Conservation (phyloP, 2,113 vertebrate species). For the Felis catus region DNA sequence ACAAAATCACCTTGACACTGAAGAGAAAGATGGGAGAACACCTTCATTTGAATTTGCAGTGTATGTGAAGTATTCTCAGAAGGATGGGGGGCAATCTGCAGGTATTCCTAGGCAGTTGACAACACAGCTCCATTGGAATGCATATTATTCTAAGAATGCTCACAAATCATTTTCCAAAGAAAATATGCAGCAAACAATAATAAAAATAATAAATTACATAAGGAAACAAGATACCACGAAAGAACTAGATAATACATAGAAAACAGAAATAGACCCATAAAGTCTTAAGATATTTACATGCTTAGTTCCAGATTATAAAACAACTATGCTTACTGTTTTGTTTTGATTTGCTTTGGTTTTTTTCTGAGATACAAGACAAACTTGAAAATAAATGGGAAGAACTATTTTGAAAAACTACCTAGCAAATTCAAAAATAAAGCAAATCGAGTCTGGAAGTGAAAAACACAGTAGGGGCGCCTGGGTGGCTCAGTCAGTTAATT, state of each 20-base stretch:
- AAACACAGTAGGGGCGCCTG: background rate
- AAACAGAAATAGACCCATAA: background rate
- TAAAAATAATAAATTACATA: background rate
- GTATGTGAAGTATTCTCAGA: background rate
- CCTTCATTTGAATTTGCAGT: background rate
- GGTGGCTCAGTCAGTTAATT: no score
- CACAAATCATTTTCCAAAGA: background rate
- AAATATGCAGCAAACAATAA: background rate
- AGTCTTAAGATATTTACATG: conserved; percentile 29
- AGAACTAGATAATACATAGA: background rate
- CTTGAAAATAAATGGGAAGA: background rate
- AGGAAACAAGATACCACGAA: background rate
- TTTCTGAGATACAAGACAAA: background rate
- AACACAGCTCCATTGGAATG: background rate
- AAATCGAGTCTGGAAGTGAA: background rate
- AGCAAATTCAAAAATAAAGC: background rate
- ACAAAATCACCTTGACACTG: background rate
- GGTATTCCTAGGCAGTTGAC: background rate
- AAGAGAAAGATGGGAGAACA: background rate
- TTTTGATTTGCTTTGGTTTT: background rate
- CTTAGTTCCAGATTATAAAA: background rate
- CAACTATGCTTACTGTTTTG: background rate
- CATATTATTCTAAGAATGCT: background rate
- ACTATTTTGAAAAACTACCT: background rate
- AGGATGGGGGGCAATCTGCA: background rate